Base-by-base conservation (phyloP, 2,888 invertebrate genomes). In the Subacronicta megacephala region DNA sequence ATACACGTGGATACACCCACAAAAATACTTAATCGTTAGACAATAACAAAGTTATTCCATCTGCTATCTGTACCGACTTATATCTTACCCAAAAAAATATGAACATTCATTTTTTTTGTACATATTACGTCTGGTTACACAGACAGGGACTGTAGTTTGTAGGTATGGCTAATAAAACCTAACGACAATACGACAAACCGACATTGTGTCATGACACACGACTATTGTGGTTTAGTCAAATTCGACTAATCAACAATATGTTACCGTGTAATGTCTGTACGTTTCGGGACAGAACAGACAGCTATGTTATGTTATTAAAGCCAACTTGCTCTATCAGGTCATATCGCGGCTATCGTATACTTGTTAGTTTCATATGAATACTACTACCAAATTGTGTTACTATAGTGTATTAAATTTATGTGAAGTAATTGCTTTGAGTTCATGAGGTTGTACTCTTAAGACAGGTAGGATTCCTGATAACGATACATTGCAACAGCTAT, bases 151-250 rank as follows among this genome's bases (percentile, higher is more conserved):
- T 26, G 9, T 26, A 10, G 81, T 80, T 81, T 47, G 63, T 89
- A 86, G 85, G 84, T 85, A 84, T 72, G 66, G 57, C 64, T 80
- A 79, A 88, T 90, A 90, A 88, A 89, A 87, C 82, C 78, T 78
- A 81, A 83, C 79, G 83, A 80, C 77, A 74, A 40, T 42, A 53
- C 54, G 46, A 46, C 49, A 57, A 53, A 62, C 53, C 56, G 56
- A 67, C 67, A 59, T 56, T 57, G 55, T 31, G 59, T 46, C 29
- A 72, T 68, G 68, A 69, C 33, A 54, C 56, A 70, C 58, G 63
- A 75, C 58, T 68, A 71, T 68, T 68, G 57, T 53, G 75, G 62
- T 58, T 61, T 64, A 71, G 57, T 72, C 65, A 72, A 72, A 73
- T 75, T 62, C 45, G 42, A 41, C 47, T 61, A 75, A 75, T 75